Evolutionary conservation across 2,888 invertebrate species (phyloP).

Genomic region (Lumbricus terrestris): DNA sequence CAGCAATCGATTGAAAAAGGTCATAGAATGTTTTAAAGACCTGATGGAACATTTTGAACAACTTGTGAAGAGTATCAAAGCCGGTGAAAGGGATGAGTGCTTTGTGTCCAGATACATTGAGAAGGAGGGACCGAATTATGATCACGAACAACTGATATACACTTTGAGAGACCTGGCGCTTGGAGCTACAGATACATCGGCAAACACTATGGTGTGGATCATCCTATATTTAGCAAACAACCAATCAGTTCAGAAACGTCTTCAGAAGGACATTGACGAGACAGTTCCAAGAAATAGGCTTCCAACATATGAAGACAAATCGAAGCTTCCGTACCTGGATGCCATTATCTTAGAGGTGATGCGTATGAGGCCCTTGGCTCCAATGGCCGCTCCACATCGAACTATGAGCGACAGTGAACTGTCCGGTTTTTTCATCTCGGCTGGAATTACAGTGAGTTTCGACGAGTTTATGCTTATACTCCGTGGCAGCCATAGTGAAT

Average conservation of each 20-base stretch:
- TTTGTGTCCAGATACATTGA: too few species aligned
- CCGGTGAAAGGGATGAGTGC: too few species aligned
- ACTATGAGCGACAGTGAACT: background rate
- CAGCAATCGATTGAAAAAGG: background rate
- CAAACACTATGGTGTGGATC: background rate
- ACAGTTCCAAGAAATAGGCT: background rate
- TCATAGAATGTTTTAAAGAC: background rate
- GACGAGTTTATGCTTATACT: too few species aligned
- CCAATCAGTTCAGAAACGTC: too few species aligned
- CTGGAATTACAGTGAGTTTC: background rate
- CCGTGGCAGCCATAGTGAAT: too few species aligned
- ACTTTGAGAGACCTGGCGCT: conserved; percentile 14
- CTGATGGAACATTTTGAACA: background rate
- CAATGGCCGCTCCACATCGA: conserved; percentile 7
- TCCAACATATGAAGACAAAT: conserved; percentile 6
- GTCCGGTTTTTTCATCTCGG: background rate
- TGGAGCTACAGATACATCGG: conserved; percentile 17
- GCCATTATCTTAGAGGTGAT: conserved; percentile 18
- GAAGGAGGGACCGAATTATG: background rate
- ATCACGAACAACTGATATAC: background rate
- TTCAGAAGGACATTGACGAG: too few species aligned
- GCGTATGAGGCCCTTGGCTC: background rate
- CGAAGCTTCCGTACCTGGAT: background rate
- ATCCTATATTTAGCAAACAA: conserved; percentile 7
- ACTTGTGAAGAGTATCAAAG: background rate